Conservation (phyloP, 2,888 invertebrate species). For the Ophion slaviceki region DNA sequence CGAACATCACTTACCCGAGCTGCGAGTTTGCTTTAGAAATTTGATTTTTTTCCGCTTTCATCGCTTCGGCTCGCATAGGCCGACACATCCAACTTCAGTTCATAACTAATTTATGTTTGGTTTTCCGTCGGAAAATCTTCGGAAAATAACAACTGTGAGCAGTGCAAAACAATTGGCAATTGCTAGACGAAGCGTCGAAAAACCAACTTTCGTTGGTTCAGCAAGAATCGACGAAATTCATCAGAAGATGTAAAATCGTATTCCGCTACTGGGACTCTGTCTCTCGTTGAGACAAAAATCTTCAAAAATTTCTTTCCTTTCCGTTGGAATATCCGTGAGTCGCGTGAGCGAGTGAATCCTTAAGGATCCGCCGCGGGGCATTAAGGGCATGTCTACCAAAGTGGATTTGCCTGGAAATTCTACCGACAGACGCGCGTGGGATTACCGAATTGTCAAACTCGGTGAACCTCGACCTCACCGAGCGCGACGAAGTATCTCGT, state of each 20-base stretch:
- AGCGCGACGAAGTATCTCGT: neutral
- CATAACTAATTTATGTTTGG: neutral
- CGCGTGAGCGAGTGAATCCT: constrained; percentile 26
- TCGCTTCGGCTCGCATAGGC: neutral
- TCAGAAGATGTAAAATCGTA: constrained; percentile 7
- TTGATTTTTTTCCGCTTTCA: neutral
- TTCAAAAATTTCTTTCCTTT: constrained; percentile 16
- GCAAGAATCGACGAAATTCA: constrained; percentile 3
- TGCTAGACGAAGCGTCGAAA: neutral
- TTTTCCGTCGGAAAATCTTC: neutral
- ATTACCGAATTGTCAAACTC: constrained; percentile 12
- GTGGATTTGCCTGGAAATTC: constrained; percentile 17
- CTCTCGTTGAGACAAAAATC: constrained; percentile 41
- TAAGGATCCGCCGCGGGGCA: constrained; percentile 5
- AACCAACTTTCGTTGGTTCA: neutral
- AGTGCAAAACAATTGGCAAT: neutral
- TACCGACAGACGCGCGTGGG: neutral
- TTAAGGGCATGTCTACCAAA: neutral
- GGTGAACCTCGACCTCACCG: neutral
- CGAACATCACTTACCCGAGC: too few species aligned
- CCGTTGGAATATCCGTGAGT: constrained; percentile 20
- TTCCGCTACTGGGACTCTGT: neutral
- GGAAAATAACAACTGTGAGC: neutral
- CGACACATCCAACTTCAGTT: neutral
- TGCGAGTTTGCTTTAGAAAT: too few species aligned